phyloP scores from a whole-genome alignment of 2,113 vertebrate species.

The Colaptes auratus region DNA sequence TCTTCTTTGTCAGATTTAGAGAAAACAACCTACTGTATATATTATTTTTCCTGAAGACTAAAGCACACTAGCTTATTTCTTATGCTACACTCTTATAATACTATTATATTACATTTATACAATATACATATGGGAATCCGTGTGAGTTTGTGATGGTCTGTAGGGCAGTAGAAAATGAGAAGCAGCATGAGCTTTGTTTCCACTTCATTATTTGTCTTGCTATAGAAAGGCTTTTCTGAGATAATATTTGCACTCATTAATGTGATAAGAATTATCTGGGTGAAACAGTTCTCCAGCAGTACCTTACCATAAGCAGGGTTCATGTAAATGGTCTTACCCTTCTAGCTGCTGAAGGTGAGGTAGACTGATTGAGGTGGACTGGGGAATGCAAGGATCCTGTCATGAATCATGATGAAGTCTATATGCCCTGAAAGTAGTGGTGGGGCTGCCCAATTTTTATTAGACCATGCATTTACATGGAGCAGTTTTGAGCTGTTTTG shows the following conservation, averaged over 20 bases:
- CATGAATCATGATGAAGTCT: background rate
- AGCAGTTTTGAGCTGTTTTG: background rate
- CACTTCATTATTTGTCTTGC: background rate
- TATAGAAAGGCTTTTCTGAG: background rate
- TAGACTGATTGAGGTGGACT: background rate
- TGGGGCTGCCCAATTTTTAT: background rate
- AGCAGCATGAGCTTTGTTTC: background rate
- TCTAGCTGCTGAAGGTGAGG: background rate
- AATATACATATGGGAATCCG: accelerated
- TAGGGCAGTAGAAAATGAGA: background rate
- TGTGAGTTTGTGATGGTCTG: background rate
- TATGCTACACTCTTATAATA: background rate
- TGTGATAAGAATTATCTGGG: background rate
- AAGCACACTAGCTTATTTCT: background rate
- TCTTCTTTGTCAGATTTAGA: background rate
- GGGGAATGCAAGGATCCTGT: background rate
- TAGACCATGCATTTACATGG: accelerated
- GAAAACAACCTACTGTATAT: background rate
- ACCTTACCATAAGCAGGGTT: background rate
- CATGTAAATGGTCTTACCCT: background rate
- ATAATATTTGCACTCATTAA: background rate
- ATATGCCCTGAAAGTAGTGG: background rate
- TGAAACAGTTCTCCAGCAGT: background rate
- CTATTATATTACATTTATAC: background rate
- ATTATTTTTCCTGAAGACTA: background rate